Base-by-base conservation (phyloP, 2,888 invertebrate genomes). In the Gibbula magus region DNA sequence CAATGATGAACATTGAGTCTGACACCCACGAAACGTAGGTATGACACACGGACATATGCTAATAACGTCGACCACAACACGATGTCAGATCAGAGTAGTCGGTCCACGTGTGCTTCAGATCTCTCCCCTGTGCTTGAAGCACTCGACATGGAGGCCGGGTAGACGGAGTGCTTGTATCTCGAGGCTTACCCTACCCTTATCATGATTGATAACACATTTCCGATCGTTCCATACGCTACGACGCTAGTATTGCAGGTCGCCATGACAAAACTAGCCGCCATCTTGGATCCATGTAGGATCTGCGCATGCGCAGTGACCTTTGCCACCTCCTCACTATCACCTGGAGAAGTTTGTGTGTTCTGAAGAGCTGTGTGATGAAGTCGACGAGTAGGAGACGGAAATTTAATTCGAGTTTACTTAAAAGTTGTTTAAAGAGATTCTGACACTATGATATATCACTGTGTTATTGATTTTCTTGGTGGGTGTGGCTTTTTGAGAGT, bases 201-300 rank as follows among this genome's bases (percentile, higher is more conserved):
- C 70, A 39, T 70, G 70, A 70, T 70, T 70, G 70, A 70, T 70
- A 70, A 70, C 35, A 39, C 70, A 70, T 70, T 39, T 70, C 70
- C 70, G 70, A 70, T 70, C 70, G 35, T 70, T 70, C 70, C 35
- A 39, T 35, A 35, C 70, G 70, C 20, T 32, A 39, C 32, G n/a
- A 70, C 70, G 35, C 35, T 70, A 70, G 18, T 35, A 20, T 35
- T 35, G 35, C 35, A 35, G 35, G 70, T 70, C 39, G 39, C 20
- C 70, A 70, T 35, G 70, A 70, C 70, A 39, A 70, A 70, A 25
- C 54, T 54, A 22, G 75, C 54, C 75, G 51, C 75, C 75, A 75
- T 75, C 75, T 54, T 75, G 75, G 25, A 7, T 75, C 39, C 54
- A 35, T 32, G 52, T 29, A 29, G 54, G 29, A 22, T 35, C n/a